phyloP scores from a whole-genome alignment of 2,888 invertebrate species.

The Chrysina gloriosa region DNA sequence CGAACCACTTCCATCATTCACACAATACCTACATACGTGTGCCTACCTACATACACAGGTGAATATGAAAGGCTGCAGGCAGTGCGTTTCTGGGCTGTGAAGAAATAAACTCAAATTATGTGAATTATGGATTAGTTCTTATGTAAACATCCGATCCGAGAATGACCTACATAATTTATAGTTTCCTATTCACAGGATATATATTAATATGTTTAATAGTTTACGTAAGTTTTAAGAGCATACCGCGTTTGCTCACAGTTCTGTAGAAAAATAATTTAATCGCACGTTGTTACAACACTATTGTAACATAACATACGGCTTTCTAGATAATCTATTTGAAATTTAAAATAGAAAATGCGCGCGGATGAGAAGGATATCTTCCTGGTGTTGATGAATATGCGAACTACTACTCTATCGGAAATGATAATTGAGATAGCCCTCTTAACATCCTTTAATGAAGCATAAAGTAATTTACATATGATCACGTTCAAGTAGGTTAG shows the following conservation, averaged over 20 bases:
- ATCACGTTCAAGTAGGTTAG: too few relatives aligned
- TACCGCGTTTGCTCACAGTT: background rate
- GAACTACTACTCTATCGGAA: too few relatives aligned
- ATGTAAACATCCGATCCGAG: slow-evolving; percentile 14
- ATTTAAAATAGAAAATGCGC: too few relatives aligned
- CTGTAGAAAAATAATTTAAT: background rate
- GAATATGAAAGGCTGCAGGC: background rate
- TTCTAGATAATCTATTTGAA: too few relatives aligned
- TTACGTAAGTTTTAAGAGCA: background rate
- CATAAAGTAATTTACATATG: too few relatives aligned
- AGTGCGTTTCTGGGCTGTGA: background rate
- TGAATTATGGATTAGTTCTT: slow-evolving; percentile 1
- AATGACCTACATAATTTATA: slow-evolving; percentile 2
- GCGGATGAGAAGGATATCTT: too few relatives aligned
- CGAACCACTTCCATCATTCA: background rate
- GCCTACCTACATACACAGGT: too few relatives aligned
- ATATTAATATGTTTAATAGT: background rate
- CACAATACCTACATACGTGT: background rate
- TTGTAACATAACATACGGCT: too few relatives aligned
- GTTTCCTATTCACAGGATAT: slow-evolving; percentile 22
- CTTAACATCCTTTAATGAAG: too few relatives aligned
- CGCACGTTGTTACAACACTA: slow-evolving; percentile 1
- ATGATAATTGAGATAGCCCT: too few relatives aligned
- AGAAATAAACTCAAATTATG: slow-evolving; percentile 3
- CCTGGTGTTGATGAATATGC: too few relatives aligned